phyloP scores from a whole-genome alignment of 2,113 vertebrate species.

The Nansenia antarctica region DNA sequence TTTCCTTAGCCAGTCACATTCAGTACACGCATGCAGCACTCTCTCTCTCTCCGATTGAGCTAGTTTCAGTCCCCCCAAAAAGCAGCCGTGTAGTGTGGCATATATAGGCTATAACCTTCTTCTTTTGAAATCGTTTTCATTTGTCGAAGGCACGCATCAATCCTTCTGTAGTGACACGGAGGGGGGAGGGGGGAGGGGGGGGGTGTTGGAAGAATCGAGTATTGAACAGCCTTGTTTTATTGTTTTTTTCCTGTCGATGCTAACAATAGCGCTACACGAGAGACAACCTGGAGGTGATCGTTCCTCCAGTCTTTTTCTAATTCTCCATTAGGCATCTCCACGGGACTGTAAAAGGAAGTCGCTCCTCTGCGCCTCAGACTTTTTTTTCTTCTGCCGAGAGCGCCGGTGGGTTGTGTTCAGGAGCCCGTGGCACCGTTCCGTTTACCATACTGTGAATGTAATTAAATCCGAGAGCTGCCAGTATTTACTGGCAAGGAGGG shows the following conservation, averaged over 20 bases:
- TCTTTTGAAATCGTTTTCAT: too few relatives aligned
- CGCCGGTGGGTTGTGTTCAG: constrained; percentile 56
- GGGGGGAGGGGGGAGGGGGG: too few relatives aligned
- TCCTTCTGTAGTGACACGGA: too few relatives aligned
- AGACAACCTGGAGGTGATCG: constrained; percentile 13
- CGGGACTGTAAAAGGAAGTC: constrained; percentile 36
- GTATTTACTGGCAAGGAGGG: constrained; percentile 69
- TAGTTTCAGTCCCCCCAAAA: too few relatives aligned
- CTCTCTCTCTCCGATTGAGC: too few relatives aligned
- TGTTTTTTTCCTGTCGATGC: background rate
- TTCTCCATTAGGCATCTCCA: constrained; percentile 45
- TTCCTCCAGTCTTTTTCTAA: constrained; percentile 25
- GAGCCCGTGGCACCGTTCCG: constrained; percentile 62
- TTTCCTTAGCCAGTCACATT: constrained; percentile 2
- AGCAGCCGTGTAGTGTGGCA: too few relatives aligned
- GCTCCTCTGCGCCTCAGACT: constrained; percentile 35
- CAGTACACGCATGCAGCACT: too few relatives aligned
- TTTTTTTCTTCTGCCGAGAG: constrained; percentile 42
- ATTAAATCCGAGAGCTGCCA: constrained; percentile 78
- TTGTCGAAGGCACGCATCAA: too few relatives aligned
- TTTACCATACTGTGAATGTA: constrained; percentile 81
- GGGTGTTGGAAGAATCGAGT: too few relatives aligned
- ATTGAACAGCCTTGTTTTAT: too few relatives aligned
- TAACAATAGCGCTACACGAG: background rate
- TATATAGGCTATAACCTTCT: too few relatives aligned